These are phyloP conservation scores for Zaprionus africanus DNA, from an alignment of 1,140 invertebrate genomes.

Conservation along the genomic window DNA sequence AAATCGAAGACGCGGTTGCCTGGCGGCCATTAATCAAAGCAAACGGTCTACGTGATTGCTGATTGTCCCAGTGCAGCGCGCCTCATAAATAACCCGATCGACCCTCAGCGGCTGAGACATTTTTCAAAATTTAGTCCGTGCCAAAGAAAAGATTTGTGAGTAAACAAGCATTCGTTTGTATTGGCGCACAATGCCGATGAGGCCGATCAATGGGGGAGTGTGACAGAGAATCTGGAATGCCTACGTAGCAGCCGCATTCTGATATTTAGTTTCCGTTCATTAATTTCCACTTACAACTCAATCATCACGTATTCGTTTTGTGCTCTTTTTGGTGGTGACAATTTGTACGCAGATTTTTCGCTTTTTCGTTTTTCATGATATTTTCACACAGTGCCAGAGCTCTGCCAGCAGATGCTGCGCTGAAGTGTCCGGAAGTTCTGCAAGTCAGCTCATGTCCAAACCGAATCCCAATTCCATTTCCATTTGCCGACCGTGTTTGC, in stretches of 20 bases:
- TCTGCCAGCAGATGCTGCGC: constrained; percentile 5
- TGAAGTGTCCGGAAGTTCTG: constrained; percentile 35
- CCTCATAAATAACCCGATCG: constrained; percentile 64
- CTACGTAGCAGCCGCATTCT: constrained; percentile 15
- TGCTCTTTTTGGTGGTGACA: constrained; percentile 29
- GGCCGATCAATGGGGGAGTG: constrained; percentile 13
- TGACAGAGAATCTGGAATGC: constrained; percentile 35
- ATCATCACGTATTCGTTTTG: constrained; percentile 48
- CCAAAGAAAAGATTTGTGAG: constrained; percentile 51
- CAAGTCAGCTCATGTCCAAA: constrained; percentile 36
- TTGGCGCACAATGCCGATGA: constrained; percentile 25
- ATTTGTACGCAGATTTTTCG: constrained; percentile 64
- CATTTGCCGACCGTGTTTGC: constrained; percentile 48
- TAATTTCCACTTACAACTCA: constrained; percentile 79
- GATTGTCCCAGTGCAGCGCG: constrained; percentile 34
- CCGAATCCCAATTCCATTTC: constrained; percentile 38
- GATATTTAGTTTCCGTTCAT: constrained; percentile 78
- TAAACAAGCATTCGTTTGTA: constrained; percentile 43
- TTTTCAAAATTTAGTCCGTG: constrained; percentile 5
- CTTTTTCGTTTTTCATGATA: constrained; percentile 22
- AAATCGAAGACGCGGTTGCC: constrained; percentile 61
- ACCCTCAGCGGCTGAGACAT: constrained; percentile 16
- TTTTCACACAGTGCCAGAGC: constrained; percentile 24
- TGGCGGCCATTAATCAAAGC: constrained; percentile 69
- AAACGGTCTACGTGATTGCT: constrained; percentile 67